Evolutionary conservation across 2,113 vertebrate genomes (phyloP), one percentile per base, ranked within the genome.

Genomic region (Mus musculus): DNA sequence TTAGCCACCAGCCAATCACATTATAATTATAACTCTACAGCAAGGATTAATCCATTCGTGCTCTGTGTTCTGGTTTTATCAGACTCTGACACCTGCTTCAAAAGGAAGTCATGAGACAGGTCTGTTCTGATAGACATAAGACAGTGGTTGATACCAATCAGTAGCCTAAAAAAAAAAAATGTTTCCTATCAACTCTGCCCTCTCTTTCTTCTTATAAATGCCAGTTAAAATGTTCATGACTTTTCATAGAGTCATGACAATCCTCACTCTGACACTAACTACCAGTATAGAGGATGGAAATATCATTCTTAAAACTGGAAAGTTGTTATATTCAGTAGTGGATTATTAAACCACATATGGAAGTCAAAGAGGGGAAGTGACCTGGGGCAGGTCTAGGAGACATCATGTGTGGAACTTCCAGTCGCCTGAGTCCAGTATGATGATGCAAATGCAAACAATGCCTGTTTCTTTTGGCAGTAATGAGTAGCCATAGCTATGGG

Each of bases 1-100:
- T 94, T 89, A 95, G 39, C 5, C 7, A 52, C 14, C 24, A 96
- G 59, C 3, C 65, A 76, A 93, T 81, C 90, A 56, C 77, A 94
- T 80, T 94, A 52, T 94, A 86, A 91, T 91, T 65, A 72, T 42
- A 1, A 81, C 59, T 86, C 6, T 86, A 86, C 54, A 71, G 75
- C 20, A 81, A 86, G 71, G 75, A 69, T 88, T 65, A 20, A 46
- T 39, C 16, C 52, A 82, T 76, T 95, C 65, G 52, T 72, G 46
- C 90, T n/a, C 54, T 89, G 49, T 89, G 76, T 39, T 89, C 81
- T 71, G 10, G 12, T 65, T 65, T 71, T 77, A 89, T 89, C 28
- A 75, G n/a, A 87, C 82, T 49, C 49, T 14, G 17, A 42, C 5
- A 73, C 36, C 11, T 75, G 2, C 33, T 85, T 78, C 1, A n/a